A percentile compares a stretch with the other conserved stretches of the same genome.
These are phyloP conservation scores for Melanargia galathea DNA, from an alignment of 2,888 invertebrate species.

Conservation along the genomic window DNA sequence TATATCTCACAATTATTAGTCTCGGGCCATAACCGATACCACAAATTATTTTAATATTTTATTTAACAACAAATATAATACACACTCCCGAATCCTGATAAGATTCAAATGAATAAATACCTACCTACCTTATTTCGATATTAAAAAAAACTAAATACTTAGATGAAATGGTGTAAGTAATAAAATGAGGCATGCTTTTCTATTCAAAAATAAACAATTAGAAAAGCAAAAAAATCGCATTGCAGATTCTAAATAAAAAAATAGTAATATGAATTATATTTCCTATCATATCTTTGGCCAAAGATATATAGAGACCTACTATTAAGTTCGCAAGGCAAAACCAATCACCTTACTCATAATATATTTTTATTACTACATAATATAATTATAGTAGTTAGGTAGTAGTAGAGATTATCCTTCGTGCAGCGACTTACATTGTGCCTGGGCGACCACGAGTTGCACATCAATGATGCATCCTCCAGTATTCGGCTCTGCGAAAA, in stretches of 20 bases:
- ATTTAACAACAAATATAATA: too few relatives aligned
- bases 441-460: constrained; percentile 95
- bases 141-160: too few relatives aligned
- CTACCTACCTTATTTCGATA: neutral
- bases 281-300: constrained; percentile 73
- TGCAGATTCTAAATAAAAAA: constrained; percentile 19
- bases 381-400: neutral
- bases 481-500: constrained; percentile 92
- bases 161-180: neutral
- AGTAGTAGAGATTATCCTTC: constrained; percentile 15
- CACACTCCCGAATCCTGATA: neutral
- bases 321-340: constrained; percentile 53
- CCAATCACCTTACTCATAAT: constrained; percentile 21
- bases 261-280: constrained; percentile 12
- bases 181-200: constrained; percentile 15
- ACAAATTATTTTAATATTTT: too few relatives aligned
- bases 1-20: too few relatives aligned
- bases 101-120: neutral
- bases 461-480: constrained; percentile 95
- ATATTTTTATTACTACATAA: too few relatives aligned
- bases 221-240: constrained; percentile 32
- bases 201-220: neutral
- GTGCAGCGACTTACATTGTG: constrained; percentile 89
- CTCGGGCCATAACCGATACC: too few relatives aligned
- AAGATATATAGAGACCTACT: constrained; percentile 66